Percentiles rank a stretch among this genome's conserved stretches.
phyloP scores from a whole-genome alignment of 2,113 vertebrate species.

The Erythrolamprus reginae region DNA sequence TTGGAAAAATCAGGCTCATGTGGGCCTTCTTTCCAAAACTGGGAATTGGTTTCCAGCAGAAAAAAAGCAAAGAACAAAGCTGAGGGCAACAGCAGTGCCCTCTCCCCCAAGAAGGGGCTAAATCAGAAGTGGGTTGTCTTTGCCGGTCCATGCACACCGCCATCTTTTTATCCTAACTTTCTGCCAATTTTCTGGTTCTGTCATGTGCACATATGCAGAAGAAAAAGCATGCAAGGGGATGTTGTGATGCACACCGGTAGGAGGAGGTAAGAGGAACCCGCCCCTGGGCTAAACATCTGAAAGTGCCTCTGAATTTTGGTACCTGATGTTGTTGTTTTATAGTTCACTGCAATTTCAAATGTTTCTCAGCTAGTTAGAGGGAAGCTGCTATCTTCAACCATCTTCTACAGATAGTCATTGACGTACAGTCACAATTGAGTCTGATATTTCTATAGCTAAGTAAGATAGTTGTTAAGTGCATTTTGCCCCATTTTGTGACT shows the following conservation, averaged over 20 bases:
- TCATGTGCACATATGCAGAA: no score
- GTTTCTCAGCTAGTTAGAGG: not conserved
- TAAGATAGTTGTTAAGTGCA: not conserved
- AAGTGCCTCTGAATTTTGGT: not conserved
- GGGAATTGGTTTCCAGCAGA: not conserved
- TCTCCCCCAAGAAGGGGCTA: not conserved
- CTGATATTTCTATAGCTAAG: not conserved
- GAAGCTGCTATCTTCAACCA: not conserved
- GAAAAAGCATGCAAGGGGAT: no score
- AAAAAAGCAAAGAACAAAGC: not conserved
- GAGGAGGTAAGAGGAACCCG: no score
- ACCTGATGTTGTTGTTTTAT: not conserved
- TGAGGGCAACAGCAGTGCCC: not conserved
- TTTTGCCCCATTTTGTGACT: no score
- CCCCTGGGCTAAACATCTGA: not conserved
- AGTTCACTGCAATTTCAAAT: not conserved
- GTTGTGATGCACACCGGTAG: no score
- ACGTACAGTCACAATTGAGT: not conserved
- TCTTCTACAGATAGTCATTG: not conserved
- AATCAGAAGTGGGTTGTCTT: no score
- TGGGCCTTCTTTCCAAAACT: not conserved
- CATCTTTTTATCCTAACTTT: no score
- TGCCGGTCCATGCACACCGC: no score
- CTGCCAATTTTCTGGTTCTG: no score
- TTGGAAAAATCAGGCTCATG: not conserved